Evolutionary conservation across 1,140 invertebrate genomes (phyloP).

Genomic region (Listronotus bonariensis): DNA sequence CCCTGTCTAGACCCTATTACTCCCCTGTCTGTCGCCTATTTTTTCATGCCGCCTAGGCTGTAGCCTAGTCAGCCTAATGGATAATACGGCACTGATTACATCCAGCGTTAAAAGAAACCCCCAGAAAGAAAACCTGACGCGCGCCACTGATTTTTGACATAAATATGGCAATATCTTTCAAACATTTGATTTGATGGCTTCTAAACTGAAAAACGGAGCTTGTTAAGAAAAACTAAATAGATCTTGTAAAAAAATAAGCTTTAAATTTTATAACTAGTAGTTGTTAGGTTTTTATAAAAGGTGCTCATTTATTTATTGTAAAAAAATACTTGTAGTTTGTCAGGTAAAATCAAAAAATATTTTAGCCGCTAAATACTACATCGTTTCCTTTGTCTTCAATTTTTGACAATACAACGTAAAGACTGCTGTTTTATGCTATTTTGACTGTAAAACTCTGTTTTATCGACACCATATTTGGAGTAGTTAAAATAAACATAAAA

Average conservation of each 20-base stretch:
- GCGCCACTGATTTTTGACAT: too few species aligned
- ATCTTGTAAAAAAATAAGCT: conserved; percentile 12
- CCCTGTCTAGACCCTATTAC: too few species aligned
- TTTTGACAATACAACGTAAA: conserved; percentile 49
- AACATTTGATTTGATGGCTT: too few species aligned
- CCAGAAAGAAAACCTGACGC: too few species aligned
- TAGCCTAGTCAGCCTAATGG: too few species aligned
- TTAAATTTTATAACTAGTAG: conserved; percentile 20
- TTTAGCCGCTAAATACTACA: conserved; percentile 8
- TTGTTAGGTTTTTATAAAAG: conserved; percentile 43
- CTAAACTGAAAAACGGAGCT: too few species aligned
- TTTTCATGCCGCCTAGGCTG: too few species aligned
- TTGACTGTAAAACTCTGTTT: neutral
- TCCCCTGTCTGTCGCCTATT: too few species aligned
- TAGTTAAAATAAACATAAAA: too few species aligned
- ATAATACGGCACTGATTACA: too few species aligned
- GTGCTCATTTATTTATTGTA: conserved; percentile 45
- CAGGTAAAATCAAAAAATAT: conserved; percentile 8
- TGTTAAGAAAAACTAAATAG: neutral
- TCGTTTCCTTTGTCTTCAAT: conserved; percentile 35
- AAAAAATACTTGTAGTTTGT: conserved; percentile 11
- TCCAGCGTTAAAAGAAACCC: too few species aligned
- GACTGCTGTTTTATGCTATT: conserved; percentile 37
- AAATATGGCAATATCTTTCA: too few species aligned
- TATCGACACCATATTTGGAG: neutral